These are phyloP conservation scores for Erebia epiphron DNA, from an alignment of 2,888 invertebrate species.

Conservation along the genomic window DNA sequence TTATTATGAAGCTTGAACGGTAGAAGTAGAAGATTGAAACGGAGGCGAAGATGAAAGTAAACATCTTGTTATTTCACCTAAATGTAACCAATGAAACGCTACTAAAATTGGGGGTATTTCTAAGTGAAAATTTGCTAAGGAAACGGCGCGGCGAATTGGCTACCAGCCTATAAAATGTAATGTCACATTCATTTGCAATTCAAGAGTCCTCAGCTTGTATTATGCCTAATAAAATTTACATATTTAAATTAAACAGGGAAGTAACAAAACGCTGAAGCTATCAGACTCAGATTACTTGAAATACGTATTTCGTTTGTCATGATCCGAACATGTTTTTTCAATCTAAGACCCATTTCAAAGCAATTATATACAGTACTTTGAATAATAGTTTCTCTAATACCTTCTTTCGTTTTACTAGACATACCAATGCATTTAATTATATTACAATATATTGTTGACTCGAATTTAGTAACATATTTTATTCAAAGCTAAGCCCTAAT, in stretches of 20 bases:
- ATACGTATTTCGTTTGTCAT: conserved; percentile 43
- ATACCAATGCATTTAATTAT: not conserved
- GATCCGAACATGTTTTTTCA: conserved; percentile 30
- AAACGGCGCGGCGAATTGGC: conserved; percentile 78
- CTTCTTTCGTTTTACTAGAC: not conserved
- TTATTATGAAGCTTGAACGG: not conserved
- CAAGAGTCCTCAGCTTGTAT: conserved; percentile 79
- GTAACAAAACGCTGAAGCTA: conserved; percentile 78
- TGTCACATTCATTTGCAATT: conserved; percentile 83
- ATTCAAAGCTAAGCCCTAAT: no score
- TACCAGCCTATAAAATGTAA: conserved; percentile 81
- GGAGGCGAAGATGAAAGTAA: conserved; percentile 43
- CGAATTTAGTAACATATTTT: no score
- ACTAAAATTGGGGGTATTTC: conserved; percentile 62
- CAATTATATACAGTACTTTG: conserved; percentile 3
- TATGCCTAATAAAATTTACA: conserved; percentile 83
- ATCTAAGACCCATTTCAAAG: conserved; percentile 27
- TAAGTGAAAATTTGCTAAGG: conserved; percentile 78
- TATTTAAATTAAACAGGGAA: conserved; percentile 82
- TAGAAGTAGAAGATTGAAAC: conserved; percentile 9
- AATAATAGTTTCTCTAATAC: not conserved
- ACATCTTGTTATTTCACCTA: conserved; percentile 43
- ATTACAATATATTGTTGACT: no score
- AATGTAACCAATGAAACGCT: conserved; percentile 53
- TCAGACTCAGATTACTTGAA: conserved; percentile 66